These are phyloP conservation scores for Chloroclysta siterata DNA, from an alignment of 2,888 invertebrate genomes.

Conservation along the genomic window DNA sequence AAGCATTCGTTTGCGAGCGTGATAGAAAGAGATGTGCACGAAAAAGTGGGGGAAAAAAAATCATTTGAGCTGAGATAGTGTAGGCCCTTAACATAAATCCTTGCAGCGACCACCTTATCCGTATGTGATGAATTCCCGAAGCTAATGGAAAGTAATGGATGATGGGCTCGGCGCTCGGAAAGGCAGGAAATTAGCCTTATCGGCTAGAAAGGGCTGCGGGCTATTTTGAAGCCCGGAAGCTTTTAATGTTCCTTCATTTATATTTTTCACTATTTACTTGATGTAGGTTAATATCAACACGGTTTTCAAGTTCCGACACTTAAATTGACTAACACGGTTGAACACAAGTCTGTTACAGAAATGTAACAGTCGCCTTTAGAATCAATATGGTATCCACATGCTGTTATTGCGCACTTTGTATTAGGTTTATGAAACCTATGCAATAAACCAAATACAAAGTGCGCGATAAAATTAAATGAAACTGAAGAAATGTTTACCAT, in stretches of 20 bases:
- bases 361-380: too few species aligned
- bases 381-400: neutral
- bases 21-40: too few species aligned
- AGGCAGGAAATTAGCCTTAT: conserved; percentile 56
- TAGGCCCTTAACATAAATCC: neutral
- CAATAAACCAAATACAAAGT: too few species aligned
- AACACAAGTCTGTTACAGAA: too few species aligned
- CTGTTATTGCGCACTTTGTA: neutral
- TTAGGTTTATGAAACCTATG: too few species aligned
- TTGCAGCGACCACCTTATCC: conserved; percentile 7
- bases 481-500: too few species aligned
- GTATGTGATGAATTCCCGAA: conserved; percentile 55
- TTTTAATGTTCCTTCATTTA: conserved; percentile 39
- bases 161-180: conserved; percentile 47
- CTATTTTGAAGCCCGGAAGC: conserved; percentile 52
- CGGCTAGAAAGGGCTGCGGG: conserved; percentile 48
- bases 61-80: too few species aligned
- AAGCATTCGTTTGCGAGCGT: too few species aligned
- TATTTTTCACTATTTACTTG: conserved; percentile 37
- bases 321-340: neutral
- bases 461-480: too few species aligned
- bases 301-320: neutral
- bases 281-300: neutral
- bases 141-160: conserved; percentile 58
- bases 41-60: too few species aligned